Base-by-base conservation (phyloP, 2,113 vertebrate species). In the Larimichthys crocea region DNA sequence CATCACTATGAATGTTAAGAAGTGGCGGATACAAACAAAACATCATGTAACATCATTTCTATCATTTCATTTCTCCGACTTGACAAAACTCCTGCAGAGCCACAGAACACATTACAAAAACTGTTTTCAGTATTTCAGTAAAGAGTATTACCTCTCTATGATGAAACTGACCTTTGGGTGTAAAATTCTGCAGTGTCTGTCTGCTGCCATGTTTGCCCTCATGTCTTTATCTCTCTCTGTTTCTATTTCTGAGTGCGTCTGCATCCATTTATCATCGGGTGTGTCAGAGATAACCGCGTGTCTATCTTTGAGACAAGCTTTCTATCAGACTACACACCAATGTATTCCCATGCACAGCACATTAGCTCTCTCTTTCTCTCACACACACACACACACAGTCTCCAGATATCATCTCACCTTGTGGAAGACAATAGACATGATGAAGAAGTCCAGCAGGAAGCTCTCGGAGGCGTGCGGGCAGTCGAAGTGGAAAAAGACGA, bases 401-500 rank as follows among this genome's bases (percentile, higher is more conserved):
- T 40, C 35, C 35, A 9, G 1, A 16, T 20, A 20, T 46, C 11
- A 31, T 26, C 95, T 95, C 94, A 96, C 98, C 97, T 99, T 99
- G 84, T 97, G 96, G 88, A 98, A 98, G 50, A 99, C 62, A 11
- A 99, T 97, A 76, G 98, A 98, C 95, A 99, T 97, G 90, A 99
- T 81, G 94, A 98, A 99, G 95, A 99, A 98, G 95, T 99, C 97
- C 82, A 99, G 92, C 86, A 99, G 93, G 92, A 99, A 99, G 79
- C 97, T 98, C 93, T 99, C 97, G 0, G 98, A 99, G 84, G 96
- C 89, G 7, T 89, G 93, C n/a, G 95, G 96, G 89, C 94, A 99
- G 94, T 99, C 98, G n/a, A 98, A 99, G 75, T 95, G 94, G 94
- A 99, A 99, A 89, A 99, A 99, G 87, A 99, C 79, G 2, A 97